A percentile compares a stretch with the other conserved stretches of the same genome.
Conservation (phyloP, 2,888 invertebrate genomes). For the Xestia sexstrigata region DNA sequence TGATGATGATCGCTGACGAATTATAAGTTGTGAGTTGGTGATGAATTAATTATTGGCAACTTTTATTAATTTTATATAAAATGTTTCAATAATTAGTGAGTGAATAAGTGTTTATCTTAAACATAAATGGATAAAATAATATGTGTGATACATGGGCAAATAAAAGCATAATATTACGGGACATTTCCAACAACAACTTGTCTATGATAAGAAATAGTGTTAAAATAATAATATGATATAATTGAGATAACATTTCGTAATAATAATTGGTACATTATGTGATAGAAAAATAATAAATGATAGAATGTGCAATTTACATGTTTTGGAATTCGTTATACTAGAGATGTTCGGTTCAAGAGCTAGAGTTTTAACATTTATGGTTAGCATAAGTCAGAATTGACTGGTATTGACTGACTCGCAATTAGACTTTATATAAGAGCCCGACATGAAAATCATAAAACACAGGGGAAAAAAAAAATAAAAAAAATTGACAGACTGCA, state of each 20-base stretch:
- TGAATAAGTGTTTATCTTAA: slow-evolving; percentile 38
- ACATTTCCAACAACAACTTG: not conserved
- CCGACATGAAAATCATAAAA: not conserved
- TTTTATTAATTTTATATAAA: not conserved
- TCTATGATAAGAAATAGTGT: not conserved
- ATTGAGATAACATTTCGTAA: not conserved
- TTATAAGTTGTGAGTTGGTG: not conserved
- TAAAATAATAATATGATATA: not conserved
- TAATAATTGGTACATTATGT: not conserved
- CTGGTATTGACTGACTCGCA: not conserved
- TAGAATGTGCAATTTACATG: slow-evolving; percentile 37
- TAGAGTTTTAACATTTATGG: not conserved
- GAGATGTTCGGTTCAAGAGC: slow-evolving; percentile 52
- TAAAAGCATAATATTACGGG: slow-evolving; percentile 28
- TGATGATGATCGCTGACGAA: too few relatives aligned
- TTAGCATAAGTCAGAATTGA: not conserved
- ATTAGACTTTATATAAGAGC: not conserved
- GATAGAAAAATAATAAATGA: slow-evolving; percentile 11
- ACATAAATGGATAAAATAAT: slow-evolving; percentile 59
- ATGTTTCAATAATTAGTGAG: slow-evolving; percentile 3
- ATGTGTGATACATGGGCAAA: slow-evolving; percentile 57
- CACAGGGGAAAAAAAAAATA: too few relatives aligned
- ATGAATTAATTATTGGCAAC: not conserved
- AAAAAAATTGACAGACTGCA: not conserved
- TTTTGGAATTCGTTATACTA: slow-evolving; percentile 22